Evolutionary conservation across 2,797 vertebrate genomes (phyloP).

Genomic region (Spatula clypeata): DNA sequence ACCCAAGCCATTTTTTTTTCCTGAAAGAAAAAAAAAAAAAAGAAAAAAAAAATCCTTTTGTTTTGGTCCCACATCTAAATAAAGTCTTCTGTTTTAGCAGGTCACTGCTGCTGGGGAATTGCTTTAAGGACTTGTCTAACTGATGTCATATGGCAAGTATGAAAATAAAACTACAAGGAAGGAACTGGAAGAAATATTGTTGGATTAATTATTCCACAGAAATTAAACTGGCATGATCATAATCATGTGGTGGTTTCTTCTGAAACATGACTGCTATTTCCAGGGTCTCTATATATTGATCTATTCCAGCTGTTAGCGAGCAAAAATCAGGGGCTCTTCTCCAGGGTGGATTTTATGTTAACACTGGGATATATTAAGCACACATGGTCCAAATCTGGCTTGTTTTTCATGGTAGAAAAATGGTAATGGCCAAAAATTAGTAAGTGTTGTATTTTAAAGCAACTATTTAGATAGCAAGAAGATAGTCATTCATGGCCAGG

Average conservation of each 20-base stretch:
- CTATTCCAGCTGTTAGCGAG: slow-evolving; percentile 37
- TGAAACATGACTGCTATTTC: slow-evolving; percentile 42
- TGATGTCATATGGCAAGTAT: slow-evolving; percentile 30
- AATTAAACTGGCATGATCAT: slow-evolving; percentile 23
- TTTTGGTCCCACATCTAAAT: neutral
- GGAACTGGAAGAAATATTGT: slow-evolving; percentile 32
- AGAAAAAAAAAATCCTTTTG: neutral
- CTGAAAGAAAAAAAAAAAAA: neutral
- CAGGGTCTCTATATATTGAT: slow-evolving; percentile 28
- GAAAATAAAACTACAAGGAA: slow-evolving; percentile 51
- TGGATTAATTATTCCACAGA: slow-evolving; percentile 52
- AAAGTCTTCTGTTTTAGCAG: slow-evolving; percentile 1
- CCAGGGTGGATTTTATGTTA: slow-evolving; percentile 34
- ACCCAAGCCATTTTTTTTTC: fast-evolving
- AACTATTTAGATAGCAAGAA: slow-evolving; percentile 5
- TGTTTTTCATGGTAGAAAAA: slow-evolving; percentile 23
- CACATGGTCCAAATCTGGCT: neutral
- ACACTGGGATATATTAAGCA: neutral
- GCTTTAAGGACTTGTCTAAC: slow-evolving; percentile 35
- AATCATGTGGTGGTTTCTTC: slow-evolving; percentile 17
- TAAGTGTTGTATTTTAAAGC: slow-evolving; percentile 11
- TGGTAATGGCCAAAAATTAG: slow-evolving; percentile 10
- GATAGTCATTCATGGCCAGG: neutral
- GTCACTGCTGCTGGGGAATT: neutral
- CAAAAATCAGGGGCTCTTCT: slow-evolving; percentile 25